These are phyloP conservation scores for Anthoscopus minutus DNA, from an alignment of 2,113 vertebrate species.

Conservation along the genomic window DNA sequence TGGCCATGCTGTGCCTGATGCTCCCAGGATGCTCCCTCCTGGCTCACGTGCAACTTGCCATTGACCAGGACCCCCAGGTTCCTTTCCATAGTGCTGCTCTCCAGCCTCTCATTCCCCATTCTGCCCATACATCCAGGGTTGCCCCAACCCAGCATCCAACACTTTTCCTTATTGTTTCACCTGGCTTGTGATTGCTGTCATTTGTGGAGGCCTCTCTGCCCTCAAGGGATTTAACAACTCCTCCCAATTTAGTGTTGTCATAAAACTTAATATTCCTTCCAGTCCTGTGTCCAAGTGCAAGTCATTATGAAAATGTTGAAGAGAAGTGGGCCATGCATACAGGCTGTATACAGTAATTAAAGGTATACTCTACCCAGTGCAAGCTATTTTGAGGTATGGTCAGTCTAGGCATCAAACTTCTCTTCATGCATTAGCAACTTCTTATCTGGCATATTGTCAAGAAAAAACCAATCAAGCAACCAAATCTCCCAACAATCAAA, in stretches of 20 bases:
- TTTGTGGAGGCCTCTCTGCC: not conserved
- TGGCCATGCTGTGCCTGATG: not conserved
- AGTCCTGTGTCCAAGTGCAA: not conserved
- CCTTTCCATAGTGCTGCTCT: not conserved
- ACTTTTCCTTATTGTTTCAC: not conserved
- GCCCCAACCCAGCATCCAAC: not conserved
- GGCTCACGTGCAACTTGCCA: not conserved
- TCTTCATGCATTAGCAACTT: not conserved
- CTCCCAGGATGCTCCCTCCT: accelerated
- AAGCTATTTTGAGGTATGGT: not conserved
- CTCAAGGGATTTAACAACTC: not conserved
- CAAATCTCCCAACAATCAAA: not conserved
- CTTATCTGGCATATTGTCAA: not conserved
- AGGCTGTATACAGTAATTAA: not conserved
- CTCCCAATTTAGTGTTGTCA: not conserved
- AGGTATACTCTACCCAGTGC: not conserved
- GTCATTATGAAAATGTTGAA: not conserved
- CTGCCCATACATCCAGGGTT: not conserved
- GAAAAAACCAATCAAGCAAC: not conserved
- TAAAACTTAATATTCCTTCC: not conserved
- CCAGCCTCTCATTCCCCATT: not conserved
- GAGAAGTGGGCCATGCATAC: not conserved
- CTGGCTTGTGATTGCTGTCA: not conserved
- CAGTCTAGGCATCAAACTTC: not conserved
- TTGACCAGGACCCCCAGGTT: accelerated